Base-by-base conservation (phyloP, 1,140 invertebrate species). In the Pachypsylla venusta region DNA sequence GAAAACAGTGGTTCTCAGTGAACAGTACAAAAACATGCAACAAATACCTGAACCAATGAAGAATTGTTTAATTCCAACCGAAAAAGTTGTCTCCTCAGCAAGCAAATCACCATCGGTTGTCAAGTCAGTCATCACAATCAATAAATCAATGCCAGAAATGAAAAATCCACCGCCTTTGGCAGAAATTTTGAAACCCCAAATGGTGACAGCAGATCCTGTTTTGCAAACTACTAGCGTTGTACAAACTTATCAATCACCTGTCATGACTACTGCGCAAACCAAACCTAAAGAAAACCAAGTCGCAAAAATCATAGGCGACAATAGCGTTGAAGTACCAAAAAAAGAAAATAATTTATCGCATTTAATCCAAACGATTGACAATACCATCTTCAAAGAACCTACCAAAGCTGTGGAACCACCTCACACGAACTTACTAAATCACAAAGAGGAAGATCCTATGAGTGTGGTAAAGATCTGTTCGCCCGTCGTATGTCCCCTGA, bases 51-150 rank as follows among this genome's bases (percentile, higher is more conserved):
- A 48, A n/a, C 16, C 22, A 3, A 22, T 48, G n/a, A 48, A 48
- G 42, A 48, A 48, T 22, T 48, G 42, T n/a, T 19, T 48, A 10
- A 22, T 48, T 19, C 22, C 42, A 7, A 19, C 42, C 5, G 42
- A 48, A 48, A 48, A 48, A 22, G n/a, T 3, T 48, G 22, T 48
- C 4, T 22, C 5, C 4, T 48, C 42, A 7, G 42, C 22, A 4
- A 19, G 42, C 16, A 48, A 48, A 48, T 22, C 42, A 5, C 42
- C 42, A 22, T 48, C 42, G 22, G 42, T 19, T n/a, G 42, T 48
- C 42, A 48, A 48, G n/a, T 48, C 42, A 48, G 42, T 48, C 42
- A 48, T 48, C 16, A 48, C 42, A 3, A 48, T 48, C 42, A 48
- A 48, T 22, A 48, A 48, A 19, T 10, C 4, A 19, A 48, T 48